Evolutionary conservation across 37 sponge, comb jelly and placozoan genomes (phyloP).

Genomic region (Eunapius fragilis): DNA sequence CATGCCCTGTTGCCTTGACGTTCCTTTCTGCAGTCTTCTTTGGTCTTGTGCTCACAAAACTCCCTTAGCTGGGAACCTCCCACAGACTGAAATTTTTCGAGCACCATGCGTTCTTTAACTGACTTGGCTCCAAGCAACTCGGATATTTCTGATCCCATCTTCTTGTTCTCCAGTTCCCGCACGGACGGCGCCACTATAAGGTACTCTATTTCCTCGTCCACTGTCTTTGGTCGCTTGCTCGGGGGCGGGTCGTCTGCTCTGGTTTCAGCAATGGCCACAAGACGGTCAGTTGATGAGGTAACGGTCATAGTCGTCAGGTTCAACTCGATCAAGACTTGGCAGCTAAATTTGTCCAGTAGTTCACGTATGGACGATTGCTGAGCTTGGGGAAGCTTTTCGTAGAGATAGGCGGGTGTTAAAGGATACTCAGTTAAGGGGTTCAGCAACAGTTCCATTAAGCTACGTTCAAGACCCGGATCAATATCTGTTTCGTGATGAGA

Average conservation of each 20-base stretch:
- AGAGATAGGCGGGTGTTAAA: background rate
- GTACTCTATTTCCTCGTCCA: slow-evolving; percentile 52
- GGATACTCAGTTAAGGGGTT: slow-evolving; percentile 53
- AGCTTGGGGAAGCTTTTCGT: background rate
- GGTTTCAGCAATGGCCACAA: slow-evolving; percentile 3
- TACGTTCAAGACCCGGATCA: slow-evolving; percentile 13
- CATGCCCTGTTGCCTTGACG: slow-evolving; percentile 69
- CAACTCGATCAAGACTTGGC: slow-evolving; percentile 31
- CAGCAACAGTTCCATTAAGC: slow-evolving; percentile 31
- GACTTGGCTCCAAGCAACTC: slow-evolving; percentile 83
- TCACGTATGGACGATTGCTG: background rate
- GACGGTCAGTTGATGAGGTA: slow-evolving; percentile 32
- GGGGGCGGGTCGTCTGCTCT: background rate
- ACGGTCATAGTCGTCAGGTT: background rate
- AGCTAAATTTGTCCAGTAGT: slow-evolving; percentile 21
- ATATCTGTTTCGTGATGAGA: background rate
- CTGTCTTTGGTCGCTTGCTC: background rate
- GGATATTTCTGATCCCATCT: slow-evolving; percentile 67
- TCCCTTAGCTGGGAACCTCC: slow-evolving; percentile 83
- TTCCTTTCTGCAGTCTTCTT: slow-evolving; percentile 82
- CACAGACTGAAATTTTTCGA: slow-evolving; percentile 82
- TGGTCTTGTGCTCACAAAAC: slow-evolving; percentile 88
- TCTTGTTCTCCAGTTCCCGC: slow-evolving; percentile 65
- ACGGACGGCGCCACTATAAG: slow-evolving; percentile 54
- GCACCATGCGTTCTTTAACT: slow-evolving; percentile 70